Conservation (phyloP, 1,140 invertebrate genomes). For the Drosophila bocki region DNA sequence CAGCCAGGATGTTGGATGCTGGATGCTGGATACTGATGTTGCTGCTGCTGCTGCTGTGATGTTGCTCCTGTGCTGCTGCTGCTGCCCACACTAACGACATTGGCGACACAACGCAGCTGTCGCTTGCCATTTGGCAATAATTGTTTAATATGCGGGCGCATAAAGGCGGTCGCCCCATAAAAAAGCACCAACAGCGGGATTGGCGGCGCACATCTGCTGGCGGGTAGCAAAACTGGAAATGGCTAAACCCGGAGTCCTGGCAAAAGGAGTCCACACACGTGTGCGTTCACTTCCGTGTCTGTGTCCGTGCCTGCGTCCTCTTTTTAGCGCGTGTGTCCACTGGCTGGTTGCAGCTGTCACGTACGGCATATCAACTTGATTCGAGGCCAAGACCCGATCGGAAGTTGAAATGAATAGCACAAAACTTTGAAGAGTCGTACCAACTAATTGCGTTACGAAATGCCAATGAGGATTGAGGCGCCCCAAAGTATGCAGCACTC, state of each 20-base stretch:
- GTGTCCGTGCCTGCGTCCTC: constrained; percentile 38
- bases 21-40: constrained; percentile 8
- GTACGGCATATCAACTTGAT: constrained; percentile 39
- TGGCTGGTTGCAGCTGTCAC: constrained; percentile 30
- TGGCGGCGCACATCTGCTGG: constrained; percentile 27
- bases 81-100: constrained; percentile 73
- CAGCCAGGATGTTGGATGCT: constrained; percentile 17
- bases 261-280: constrained; percentile 46
- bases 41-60: constrained; percentile 2
- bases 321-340: constrained; percentile 39
- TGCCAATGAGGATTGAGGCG: constrained; percentile 53
- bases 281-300: constrained; percentile 31
- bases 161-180: constrained; percentile 80
- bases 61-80: constrained; percentile 14
- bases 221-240: constrained; percentile 18
- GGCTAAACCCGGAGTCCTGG: constrained; percentile 40
- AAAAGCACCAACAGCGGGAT: constrained; percentile 65
- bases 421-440: constrained; percentile 28
- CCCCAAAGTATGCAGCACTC: constrained; percentile 73
- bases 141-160: constrained; percentile 84
- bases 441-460: constrained; percentile 67
- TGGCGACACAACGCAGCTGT: constrained; percentile 80
- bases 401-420: constrained; percentile 27
- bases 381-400: constrained; percentile 26
- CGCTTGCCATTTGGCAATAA: constrained; percentile 82